phyloP scores from a whole-genome alignment of 2,888 invertebrate genomes.

The Scelioninae gen. 1 region DNA sequence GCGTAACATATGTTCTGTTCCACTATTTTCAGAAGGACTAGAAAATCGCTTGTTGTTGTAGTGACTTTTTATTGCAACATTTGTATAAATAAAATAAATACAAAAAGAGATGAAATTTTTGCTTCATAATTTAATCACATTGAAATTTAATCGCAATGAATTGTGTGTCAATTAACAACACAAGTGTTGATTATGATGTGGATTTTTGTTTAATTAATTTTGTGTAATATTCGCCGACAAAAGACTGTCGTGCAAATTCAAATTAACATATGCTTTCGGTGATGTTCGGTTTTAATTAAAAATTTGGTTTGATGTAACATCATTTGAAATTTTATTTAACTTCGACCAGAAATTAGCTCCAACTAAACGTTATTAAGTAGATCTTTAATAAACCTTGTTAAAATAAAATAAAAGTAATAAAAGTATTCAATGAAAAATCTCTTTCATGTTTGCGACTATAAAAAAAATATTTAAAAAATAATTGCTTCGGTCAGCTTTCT shows the following conservation, averaged over 20 bases:
- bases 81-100: too few relatives aligned
- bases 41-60: too few relatives aligned
- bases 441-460: too few relatives aligned
- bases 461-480: too few relatives aligned
- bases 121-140: too few relatives aligned
- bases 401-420: neutral
- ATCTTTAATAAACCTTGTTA: neutral
- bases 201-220: neutral
- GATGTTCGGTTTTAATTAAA: slow-evolving; percentile 1
- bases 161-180: neutral
- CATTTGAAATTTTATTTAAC: neutral
- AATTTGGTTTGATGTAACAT: neutral
- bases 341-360: neutral
- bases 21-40: too few relatives aligned
- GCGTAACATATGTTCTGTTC: too few relatives aligned
- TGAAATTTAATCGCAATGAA: too few relatives aligned
- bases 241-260: neutral
- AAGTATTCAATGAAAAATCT: too few relatives aligned
- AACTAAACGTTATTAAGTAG: neutral
- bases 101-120: too few relatives aligned
- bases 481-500: too few relatives aligned
- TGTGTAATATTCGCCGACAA: neutral
- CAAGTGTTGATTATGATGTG: neutral
- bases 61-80: too few relatives aligned
- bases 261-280: neutral